Evolutionary conservation across 2,797 vertebrate genomes (phyloP), one percentile per base, ranked within the genome.

Genomic region (Morus bassanus): DNA sequence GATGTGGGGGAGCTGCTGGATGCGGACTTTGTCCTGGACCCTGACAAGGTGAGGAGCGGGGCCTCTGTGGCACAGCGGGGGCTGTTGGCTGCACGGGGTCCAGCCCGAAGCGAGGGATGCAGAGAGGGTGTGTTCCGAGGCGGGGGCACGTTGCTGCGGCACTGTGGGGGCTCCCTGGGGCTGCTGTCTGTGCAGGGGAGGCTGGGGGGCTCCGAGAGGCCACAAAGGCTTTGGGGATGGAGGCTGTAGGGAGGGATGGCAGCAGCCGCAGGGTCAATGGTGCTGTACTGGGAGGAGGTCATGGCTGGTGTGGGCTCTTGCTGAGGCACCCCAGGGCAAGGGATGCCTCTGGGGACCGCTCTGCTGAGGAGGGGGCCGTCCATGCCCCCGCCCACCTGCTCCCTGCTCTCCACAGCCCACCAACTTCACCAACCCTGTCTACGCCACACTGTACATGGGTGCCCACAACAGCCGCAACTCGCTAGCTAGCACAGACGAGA

Each of bases 341-440:
- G 19, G 19, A 2, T 6, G 3, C 31, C 43, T 28, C 65, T 15
- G 37, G n/a, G 53, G 10, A 7, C 5, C 1, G 9, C 78, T 76
- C 9, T 6, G 16, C 14, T 12, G 23, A 41, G 23, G 41, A 31
- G 70, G 23, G 57, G 18, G 33, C 12, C 18, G 18, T 21, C 69
- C 4, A 1, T 19, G 18, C 45, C 53, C 50, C 16, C 50, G n/a
- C 72, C 60, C 54, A 69, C 69, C 57, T 3, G 1, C 51, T 45
- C 23, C n/a, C 54, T 11, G 19, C 37, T 81, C 83, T 70, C 82
- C 45, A 3, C 95, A 99, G 99, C 99, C 99, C 67, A 99, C 99
- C 96, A 99, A 99, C 98, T 99, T 99, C 98, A 99, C 99, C 77
- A 99, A 99, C 97, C 99, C 99, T 0, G 99, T 99, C 46, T 99